phyloP scores from a whole-genome alignment of 2,113 vertebrate species.

The Thamnophis sirtalis region DNA sequence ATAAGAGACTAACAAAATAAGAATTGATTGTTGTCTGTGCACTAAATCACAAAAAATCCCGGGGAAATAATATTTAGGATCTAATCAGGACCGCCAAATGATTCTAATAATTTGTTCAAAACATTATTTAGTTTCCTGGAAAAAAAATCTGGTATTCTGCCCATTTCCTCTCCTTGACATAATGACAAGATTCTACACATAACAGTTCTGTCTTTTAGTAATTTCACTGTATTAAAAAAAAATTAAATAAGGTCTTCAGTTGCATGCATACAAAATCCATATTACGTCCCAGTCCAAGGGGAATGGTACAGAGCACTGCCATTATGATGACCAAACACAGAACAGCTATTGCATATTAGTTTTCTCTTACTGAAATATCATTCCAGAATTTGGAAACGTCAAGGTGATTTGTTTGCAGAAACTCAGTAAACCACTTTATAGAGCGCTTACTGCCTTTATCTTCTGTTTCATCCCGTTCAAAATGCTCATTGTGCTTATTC shows the following conservation, averaged over 20 bases:
- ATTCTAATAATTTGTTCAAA: not conserved
- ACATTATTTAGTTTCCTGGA: not conserved
- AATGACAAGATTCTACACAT: not conserved
- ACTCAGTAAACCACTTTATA: constrained; percentile 97
- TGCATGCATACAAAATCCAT: constrained; percentile 16
- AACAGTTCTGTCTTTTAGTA: not conserved
- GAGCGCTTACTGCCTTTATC: constrained; percentile 98
- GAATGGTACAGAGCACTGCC: not conserved
- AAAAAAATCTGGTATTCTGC: not conserved
- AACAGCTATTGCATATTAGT: constrained; percentile 29
- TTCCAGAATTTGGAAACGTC: constrained; percentile 97
- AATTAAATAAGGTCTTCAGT: not conserved
- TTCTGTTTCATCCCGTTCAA: constrained; percentile 91
- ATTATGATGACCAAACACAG: constrained; percentile 21
- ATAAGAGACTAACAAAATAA: not conserved
- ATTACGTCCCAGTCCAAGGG: constrained; percentile 6
- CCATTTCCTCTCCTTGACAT: not conserved
- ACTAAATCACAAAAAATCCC: not conserved
- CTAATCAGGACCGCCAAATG: not conserved
- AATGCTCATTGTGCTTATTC: constrained; percentile 97
- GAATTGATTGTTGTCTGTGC: not conserved
- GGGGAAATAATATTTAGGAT: not conserved
- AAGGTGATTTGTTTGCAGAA: constrained; percentile 88
- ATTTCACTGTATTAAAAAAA: not conserved
- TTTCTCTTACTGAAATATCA: constrained; percentile 91